Evolutionary conservation across 2,888 invertebrate genomes (phyloP).

Genomic region (Anticlea derivata): DNA sequence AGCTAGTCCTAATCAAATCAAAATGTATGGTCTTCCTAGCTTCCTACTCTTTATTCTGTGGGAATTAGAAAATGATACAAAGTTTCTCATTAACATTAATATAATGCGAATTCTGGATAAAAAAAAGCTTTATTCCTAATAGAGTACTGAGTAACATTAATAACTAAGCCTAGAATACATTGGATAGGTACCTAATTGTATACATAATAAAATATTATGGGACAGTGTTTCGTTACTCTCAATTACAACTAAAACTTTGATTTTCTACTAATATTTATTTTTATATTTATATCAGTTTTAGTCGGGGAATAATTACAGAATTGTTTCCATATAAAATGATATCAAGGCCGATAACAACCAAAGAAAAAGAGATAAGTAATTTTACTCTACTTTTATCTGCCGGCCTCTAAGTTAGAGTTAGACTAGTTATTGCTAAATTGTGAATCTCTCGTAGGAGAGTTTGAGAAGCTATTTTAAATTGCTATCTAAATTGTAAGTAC

Average conservation of each 20-base stretch:
- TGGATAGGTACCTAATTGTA: background rate
- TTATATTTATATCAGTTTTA: too few relatives aligned
- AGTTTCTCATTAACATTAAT: slow-evolving; percentile 21
- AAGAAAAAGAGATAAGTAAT: too few relatives aligned
- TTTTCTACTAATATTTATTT: too few relatives aligned
- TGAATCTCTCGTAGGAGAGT: too few relatives aligned
- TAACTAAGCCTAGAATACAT: background rate
- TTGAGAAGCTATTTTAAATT: too few relatives aligned
- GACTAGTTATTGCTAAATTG: too few relatives aligned
- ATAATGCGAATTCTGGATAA: slow-evolving; percentile 32
- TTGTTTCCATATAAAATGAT: too few relatives aligned
- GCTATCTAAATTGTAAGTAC: too few relatives aligned
- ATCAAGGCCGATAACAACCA: too few relatives aligned
- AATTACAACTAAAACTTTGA: too few relatives aligned
- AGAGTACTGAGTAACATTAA: slow-evolving; percentile 18
- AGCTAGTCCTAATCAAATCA: background rate
- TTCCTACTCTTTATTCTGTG: background rate
- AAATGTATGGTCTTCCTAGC: background rate
- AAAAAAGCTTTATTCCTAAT: slow-evolving; percentile 32
- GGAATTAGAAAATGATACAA: slow-evolving; percentile 27
- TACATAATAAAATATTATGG: background rate
- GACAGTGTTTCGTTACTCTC: slow-evolving; percentile 4
- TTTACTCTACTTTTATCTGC: background rate
- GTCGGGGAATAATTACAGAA: too few relatives aligned
- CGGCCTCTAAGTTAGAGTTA: too few relatives aligned